Base-by-base conservation (phyloP, 2,113 vertebrate genomes). In the Hydropotes inermis region DNA sequence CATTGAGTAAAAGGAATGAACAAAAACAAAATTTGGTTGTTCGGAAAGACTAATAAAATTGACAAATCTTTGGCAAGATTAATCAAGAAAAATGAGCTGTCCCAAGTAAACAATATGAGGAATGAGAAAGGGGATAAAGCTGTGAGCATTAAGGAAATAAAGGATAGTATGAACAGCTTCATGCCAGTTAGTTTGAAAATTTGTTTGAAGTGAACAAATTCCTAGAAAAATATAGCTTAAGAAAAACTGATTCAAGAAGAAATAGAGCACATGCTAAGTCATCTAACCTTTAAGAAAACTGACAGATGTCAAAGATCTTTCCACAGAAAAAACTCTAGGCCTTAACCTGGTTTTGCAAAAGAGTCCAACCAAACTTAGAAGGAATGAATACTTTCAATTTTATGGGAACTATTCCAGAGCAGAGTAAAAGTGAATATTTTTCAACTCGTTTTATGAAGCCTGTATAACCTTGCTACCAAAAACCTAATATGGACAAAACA, bases 1-100 rank as follows among this genome's bases (percentile, higher is more conserved):
- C 27, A 27, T 39, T 89, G 52, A 94, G 47, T 88, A 61, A 70
- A 97, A 61, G 64, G 15, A n/a, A 55, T 47, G 27, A 90, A 55
- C 3, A 47, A 81, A 89, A 61, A 16, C 15, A 85, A 60, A 92
- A 76, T 47, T 85, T 87, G 10, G 19, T 85, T 88, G 58, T 95
- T 93, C 87, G 52, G 58, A 89, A 94, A 92, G 85, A 67, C 27
- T 74, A 43, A 96, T 89, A 82, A 81, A 79, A 91, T 70, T 50
- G 67, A 82, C 36, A 94, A 87, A 27, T 70, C 45, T 88, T 92
- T 92, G 78, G 57, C 36, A 84, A 89, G 30, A 88, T 50, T 91
- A 15, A n/a, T 57, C 14, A 64, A 89, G 55, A 58, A 50, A 86
- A 83, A 84, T 76, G 23, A 84, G 17, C 23, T 54, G 39, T 85